Evolutionary conservation across 1,140 invertebrate genomes (phyloP).

Genomic region (Bombyx mori): ASM3026992v2 NC_085127.1:2318501-2319000

Average conservation of each 20-base stretch:
- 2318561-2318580: too few species aligned
- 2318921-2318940: too few species aligned
- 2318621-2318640: neutral
- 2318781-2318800: constrained; percentile 20
- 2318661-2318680: neutral
- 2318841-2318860: neutral
- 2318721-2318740: constrained; percentile 20
- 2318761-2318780: constrained; percentile 19
- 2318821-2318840: constrained; percentile 5
- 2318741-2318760: constrained; percentile 24
- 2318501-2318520: too few species aligned
- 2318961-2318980: too few species aligned
- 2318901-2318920: too few species aligned
- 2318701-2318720: constrained; percentile 14
- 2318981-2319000: too few species aligned
- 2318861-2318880: too few species aligned
- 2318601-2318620: neutral
- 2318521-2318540: too few species aligned
- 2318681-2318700: constrained; percentile 9
- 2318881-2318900: too few species aligned
- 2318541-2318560: too few species aligned
- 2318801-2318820: constrained; percentile 6
- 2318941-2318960: too few species aligned
- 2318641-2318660: neutral
- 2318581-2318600: neutral